Evolutionary conservation across 1,140 invertebrate genomes (phyloP), one percentile per base, ranked within the genome.

Genomic region (Amphibalanus amphitrite): DNA sequence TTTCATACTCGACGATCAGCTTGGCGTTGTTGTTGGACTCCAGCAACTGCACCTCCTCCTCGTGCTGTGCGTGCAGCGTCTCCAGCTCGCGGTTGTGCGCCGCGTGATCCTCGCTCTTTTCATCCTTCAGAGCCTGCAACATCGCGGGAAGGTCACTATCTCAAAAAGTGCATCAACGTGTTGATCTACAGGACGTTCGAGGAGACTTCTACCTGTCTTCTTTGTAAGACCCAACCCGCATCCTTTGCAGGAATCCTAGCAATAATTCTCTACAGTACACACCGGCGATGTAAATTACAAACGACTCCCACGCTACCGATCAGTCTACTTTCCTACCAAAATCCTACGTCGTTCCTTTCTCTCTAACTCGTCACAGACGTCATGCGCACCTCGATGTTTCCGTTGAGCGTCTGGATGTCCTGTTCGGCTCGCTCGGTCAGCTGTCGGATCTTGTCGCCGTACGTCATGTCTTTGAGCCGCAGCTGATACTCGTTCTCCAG

Each of bases 1-100:
- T 93, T 74, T 94, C 89, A 77, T 93, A 95, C 80, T 95, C 93
- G 40, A 85, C 82, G 76, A 93, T 90, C 67, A 95, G 82, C 80
- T 92, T 90, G 65, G 87, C 84, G 77, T 93, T 91, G 77, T 90
- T 91, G 78, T 84, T 84, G 0, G 84, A 84, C 78, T 90, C 89
- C 69, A 90, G 81, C 71, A 86, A 84, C 75, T 90, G 86, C 70
- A 91, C 77, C 47, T 84, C 84, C 73, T 87, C 83, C 67, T 89
- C 86, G 75, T 93, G 88, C 29, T 59, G 47, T 59, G 47, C 47
- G 3, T 23, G 47, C 1, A 59, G 10, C 10, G 10, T 23, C 47
- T 59, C 47, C 47, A 59, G 47, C 47, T 59, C 13, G 10, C 23
- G 6, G 13, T 20, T 59, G 47, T 59, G 47, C 47, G 47, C 47